Conservation (phyloP, 2,113 vertebrate genomes). For the Cryptomyrus ogoouensis region DNA sequence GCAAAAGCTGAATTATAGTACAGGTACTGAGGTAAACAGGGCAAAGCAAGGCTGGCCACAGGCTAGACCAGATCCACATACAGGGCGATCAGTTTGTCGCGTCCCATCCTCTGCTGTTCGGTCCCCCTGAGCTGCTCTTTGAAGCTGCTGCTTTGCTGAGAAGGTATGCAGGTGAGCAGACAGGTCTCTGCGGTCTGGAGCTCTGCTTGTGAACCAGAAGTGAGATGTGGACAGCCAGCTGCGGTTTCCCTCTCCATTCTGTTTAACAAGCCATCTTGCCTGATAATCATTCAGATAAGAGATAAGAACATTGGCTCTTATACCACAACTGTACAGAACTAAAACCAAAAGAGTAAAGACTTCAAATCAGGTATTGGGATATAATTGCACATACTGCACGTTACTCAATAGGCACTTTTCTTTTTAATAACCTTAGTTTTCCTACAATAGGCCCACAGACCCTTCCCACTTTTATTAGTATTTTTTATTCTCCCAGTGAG, state of each 20-base stretch:
- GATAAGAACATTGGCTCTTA: neutral
- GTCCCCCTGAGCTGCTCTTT: neutral
- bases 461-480: neutral
- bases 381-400: neutral
- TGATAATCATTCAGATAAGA: neutral
- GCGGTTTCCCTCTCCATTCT: neutral
- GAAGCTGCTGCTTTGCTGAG: neutral
- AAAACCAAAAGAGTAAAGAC: neutral
- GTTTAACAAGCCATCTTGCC: neutral
- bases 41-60: neutral
- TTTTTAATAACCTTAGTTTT: neutral
- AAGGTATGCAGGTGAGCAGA: neutral
- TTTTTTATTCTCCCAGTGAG: slow-evolving; percentile 26
- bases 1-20: too few species aligned
- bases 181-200: neutral
- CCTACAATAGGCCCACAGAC: neutral
- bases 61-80: too few species aligned
- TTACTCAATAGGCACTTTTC: neutral
- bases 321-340: neutral
- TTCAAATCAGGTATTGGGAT: neutral
- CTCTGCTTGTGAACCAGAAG: neutral
- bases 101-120: neutral
- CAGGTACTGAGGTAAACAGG: neutral
- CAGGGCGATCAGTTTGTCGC: neutral
- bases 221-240: neutral